phyloP scores from a whole-genome alignment of 2,113 vertebrate genomes.

The Brachionichthys hirsutus region DNA sequence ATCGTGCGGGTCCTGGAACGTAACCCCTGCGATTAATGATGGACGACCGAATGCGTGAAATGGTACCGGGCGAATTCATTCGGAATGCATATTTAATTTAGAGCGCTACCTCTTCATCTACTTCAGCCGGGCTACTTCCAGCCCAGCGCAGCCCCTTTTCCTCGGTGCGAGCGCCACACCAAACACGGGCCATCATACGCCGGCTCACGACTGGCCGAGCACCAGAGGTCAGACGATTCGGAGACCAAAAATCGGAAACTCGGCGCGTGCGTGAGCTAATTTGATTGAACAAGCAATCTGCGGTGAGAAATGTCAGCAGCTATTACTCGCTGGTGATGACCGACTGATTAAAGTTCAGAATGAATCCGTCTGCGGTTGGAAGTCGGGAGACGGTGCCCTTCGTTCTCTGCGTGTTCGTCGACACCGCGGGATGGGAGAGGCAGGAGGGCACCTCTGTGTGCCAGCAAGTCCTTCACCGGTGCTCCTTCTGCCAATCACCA shows the following conservation, averaged over 20 bases:
- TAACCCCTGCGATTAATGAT: too few species aligned
- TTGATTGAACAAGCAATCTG: constrained; percentile 26
- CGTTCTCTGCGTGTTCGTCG: neutral
- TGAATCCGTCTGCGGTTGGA: constrained; percentile 40
- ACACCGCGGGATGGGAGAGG: too few species aligned
- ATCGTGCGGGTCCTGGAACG: too few species aligned
- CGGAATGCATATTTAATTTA: constrained; percentile 11
- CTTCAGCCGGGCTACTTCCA: neutral
- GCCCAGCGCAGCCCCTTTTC: constrained; percentile 4
- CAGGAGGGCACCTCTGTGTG: too few species aligned
- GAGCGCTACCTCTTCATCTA: constrained; percentile 4
- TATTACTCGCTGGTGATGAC: constrained; percentile 10
- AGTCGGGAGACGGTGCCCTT: constrained; percentile 19
- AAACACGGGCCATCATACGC: neutral
- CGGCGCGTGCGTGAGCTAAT: neutral
- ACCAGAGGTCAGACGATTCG: constrained; percentile 16
- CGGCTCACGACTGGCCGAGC: constrained; percentile 2
- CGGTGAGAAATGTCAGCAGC: constrained; percentile 4
- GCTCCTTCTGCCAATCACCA: too few species aligned
- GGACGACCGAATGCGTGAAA: too few species aligned
- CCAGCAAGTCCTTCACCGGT: too few species aligned
- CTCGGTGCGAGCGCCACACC: neutral
- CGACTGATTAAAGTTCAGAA: constrained; percentile 37
- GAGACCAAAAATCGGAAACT: constrained; percentile 1
- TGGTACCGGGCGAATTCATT: constrained; percentile 29